phyloP scores from a whole-genome alignment of 2,888 invertebrate genomes.

The Bombylius discolor region DNA sequence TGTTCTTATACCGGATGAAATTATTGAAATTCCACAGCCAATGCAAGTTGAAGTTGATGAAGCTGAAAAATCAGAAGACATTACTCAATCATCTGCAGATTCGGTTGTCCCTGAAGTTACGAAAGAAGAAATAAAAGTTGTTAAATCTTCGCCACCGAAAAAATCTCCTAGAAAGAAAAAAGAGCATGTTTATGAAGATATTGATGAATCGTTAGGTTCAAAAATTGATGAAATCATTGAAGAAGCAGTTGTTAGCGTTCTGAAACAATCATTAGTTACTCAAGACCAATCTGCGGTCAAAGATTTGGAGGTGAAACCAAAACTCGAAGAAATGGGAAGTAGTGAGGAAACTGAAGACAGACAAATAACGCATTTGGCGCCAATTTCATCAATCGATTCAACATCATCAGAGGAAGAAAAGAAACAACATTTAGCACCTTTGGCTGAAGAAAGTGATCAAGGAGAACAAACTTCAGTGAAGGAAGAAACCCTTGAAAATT shows the following conservation, averaged over 20 bases:
- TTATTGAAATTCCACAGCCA: conserved; percentile 26
- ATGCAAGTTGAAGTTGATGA: conserved; percentile 1
- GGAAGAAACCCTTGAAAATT: conserved; percentile 9
- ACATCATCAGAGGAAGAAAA: conserved; percentile 34
- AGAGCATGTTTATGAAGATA: conserved; percentile 52
- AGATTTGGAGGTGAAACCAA: conserved; percentile 39
- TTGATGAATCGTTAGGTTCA: conserved; percentile 28
- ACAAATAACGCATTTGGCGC: conserved; percentile 24
- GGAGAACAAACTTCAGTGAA: conserved; percentile 15
- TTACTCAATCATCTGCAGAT: conserved; percentile 17
- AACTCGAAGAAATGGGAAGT: conserved; percentile 35
- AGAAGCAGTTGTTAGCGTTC: conserved; percentile 25
- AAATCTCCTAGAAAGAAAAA: conserved; percentile 40
- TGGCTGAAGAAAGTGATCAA: conserved; percentile 30
- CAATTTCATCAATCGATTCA: conserved; percentile 35
- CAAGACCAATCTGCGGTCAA: conserved; percentile 38
- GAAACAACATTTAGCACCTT: conserved; percentile 24
- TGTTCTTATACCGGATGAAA: conserved; percentile 32
- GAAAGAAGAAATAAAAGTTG: conserved; percentile 15
- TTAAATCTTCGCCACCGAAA: conserved; percentile 20
- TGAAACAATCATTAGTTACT: conserved; percentile 28
- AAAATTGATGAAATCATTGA: conserved; percentile 23
- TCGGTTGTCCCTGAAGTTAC: conserved; percentile 39
- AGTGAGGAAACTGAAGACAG: conserved; percentile 31
- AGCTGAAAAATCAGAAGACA: background rate